A percentile compares a stretch with the other conserved stretches of the same genome.
Evolutionary conservation across 37 sponge, comb jelly and placozoan genomes (phyloP).

Genomic region (Mnemiopsis leidyi): DNA sequence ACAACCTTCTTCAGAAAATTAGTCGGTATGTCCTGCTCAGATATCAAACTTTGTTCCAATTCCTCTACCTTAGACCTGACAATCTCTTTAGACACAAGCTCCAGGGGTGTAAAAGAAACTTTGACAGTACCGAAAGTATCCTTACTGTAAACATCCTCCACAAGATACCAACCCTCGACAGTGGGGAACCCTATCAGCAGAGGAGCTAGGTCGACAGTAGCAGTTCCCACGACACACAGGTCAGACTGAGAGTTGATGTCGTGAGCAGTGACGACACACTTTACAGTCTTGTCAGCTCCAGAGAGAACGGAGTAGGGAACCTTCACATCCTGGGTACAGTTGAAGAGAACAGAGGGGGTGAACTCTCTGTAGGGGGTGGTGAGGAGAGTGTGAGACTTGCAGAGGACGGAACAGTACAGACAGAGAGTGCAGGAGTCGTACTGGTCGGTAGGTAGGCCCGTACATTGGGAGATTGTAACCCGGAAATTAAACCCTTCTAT

Average conservation of each 20-base stretch:
- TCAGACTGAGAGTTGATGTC: conserved; percentile 18
- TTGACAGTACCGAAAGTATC: conserved; percentile 34
- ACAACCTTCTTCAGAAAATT: conserved; percentile 29
- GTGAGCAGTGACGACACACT: not conserved
- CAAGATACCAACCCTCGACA: conserved; percentile 56
- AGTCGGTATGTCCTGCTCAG: not conserved
- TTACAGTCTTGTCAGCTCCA: not conserved
- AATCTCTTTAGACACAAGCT: not conserved
- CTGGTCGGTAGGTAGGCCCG: not conserved
- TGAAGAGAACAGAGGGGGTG: conserved; percentile 16
- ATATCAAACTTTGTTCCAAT: not conserved
- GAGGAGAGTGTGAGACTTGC: not conserved
- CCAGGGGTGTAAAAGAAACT: conserved; percentile 32
- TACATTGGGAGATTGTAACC: conserved; percentile 52
- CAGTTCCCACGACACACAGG: not conserved
- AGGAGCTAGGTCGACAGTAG: conserved; percentile 58
- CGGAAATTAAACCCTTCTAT: not conserved
- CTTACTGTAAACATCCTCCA: conserved; percentile 56
- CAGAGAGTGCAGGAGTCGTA: not conserved
- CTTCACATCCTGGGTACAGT: conserved; percentile 9
- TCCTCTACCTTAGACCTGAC: not conserved
- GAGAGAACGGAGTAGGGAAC: conserved; percentile 51
- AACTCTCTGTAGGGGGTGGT: conserved; percentile 11
- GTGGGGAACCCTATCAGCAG: not conserved
- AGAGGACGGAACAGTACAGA: not conserved